Evolutionary conservation across 2,888 invertebrate genomes (phyloP), one percentile per base, ranked within the genome.

Genomic region (Noctua comes): DNA sequence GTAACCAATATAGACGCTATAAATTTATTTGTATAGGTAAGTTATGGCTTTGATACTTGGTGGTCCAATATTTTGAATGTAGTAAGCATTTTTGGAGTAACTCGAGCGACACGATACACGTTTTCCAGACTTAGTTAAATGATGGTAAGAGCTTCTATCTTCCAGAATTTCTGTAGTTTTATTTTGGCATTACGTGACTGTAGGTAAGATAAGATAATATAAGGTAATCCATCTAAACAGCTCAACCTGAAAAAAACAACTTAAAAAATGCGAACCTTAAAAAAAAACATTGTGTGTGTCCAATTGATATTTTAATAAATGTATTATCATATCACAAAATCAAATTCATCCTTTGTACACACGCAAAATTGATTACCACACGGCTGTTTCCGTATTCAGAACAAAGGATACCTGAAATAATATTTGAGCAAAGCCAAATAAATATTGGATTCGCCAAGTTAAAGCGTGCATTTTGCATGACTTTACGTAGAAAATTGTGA

Each of bases 1-100:
- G 80, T 85, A 84, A 88, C 86, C 83, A 84, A 88, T 89, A 86
- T 84, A 85, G 80, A 77, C 24, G 77, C 71, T 75, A 87, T 88
- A 90, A 85, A 84, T 83, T 76, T 83, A 85, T 84, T 87, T 89
- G 80, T 83, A 65, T 76, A 78, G 69, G 80, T 85, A 77, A 77
- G 54, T 74, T 66, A 87, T 40, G 68, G 76, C 69, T 80, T 69
- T 31, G 7, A 24, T 69, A 31, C 46, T 54, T n/a, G 64, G 80
- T 79, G 73, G 72, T 46, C 62, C 27, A 40, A 18, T 70, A 43
- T 65, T 72, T 76, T 46, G 10, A 43, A 83, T 64, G 43, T n/a
- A 57, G 27, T 62, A 36, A 46, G 21, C 73, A 64, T 36, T 36
- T 36, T 36, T 36, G 4, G 36, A 36, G 36, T 36, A 36, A 36